phyloP scores from a whole-genome alignment of 92 coral and sea anemone genomes.

The Paragorgia papillata region DNA sequence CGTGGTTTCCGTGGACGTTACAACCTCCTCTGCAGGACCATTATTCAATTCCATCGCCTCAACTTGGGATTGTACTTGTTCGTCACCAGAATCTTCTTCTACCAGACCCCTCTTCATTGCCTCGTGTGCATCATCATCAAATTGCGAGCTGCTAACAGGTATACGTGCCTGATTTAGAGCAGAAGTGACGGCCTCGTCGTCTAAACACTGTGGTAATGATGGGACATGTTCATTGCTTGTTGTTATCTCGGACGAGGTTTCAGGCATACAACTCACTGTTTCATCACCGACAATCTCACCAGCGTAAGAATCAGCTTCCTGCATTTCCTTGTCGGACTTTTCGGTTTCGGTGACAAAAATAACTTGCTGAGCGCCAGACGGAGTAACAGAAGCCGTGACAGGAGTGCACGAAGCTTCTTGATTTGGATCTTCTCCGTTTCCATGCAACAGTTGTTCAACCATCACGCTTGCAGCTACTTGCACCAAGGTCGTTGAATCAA shows the following conservation, averaged over 20 bases:
- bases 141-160: slow-evolving; percentile 32
- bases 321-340: slow-evolving; percentile 6
- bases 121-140: slow-evolving; percentile 10
- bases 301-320: slow-evolving; percentile 22
- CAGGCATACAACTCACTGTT: slow-evolving; percentile 23
- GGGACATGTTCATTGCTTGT: slow-evolving; percentile 5
- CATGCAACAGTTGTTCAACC: slow-evolving; percentile 39
- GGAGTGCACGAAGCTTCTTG: slow-evolving; percentile 3
- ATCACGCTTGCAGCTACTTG: slow-evolving; percentile 45
- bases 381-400: slow-evolving; percentile 4
- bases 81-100: slow-evolving; percentile 6
- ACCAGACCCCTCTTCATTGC: slow-evolving; percentile 13
- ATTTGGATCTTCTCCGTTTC: slow-evolving; percentile 36
- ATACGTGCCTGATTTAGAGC: neutral
- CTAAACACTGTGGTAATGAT: neutral
- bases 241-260: slow-evolving; percentile 13
- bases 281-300: slow-evolving; percentile 11
- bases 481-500: slow-evolving; percentile 28
- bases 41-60: slow-evolving; percentile 11
- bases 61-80: slow-evolving; percentile 1
- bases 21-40: slow-evolving; percentile 7
- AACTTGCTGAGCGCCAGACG: slow-evolving; percentile 17
- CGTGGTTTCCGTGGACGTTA: slow-evolving; percentile 14
- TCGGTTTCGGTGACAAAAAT: slow-evolving; percentile 26
- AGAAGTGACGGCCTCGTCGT: neutral